Conservation (phyloP, 2,113 vertebrate species). For the Pardalotus punctatus region DNA sequence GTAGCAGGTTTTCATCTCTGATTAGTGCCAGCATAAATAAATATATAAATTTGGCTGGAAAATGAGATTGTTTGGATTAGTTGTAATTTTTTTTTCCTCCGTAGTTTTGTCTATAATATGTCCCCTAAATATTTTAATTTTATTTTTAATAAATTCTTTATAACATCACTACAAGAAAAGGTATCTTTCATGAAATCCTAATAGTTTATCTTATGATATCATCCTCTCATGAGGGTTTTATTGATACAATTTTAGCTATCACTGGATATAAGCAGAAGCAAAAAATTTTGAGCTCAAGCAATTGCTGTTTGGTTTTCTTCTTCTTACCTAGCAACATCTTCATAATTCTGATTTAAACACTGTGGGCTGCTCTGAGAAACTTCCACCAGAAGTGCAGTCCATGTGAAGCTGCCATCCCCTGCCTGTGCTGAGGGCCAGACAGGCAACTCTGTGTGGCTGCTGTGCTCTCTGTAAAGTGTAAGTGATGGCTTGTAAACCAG, state of each 20-base stretch:
- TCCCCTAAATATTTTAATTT: background rate
- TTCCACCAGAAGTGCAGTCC: background rate
- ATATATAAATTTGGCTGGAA: background rate
- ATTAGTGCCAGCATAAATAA: background rate
- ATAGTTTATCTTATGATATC: background rate
- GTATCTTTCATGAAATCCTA: background rate
- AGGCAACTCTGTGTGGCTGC: background rate
- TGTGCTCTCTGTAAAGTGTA: background rate
- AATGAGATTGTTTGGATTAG: background rate
- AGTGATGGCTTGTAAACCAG: background rate
- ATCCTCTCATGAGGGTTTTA: background rate
- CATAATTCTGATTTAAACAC: background rate
- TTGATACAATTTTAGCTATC: background rate
- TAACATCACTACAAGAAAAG: background rate
- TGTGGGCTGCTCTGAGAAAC: background rate
- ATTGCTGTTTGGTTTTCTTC: background rate
- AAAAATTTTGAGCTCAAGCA: background rate
- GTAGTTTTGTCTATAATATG: background rate
- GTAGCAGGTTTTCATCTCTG: background rate
- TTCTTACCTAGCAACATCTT: background rate
- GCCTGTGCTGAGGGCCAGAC: background rate
- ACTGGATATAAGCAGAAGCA: background rate
- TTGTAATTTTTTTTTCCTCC: background rate
- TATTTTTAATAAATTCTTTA: background rate
- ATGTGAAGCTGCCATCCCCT: background rate